Evolutionary conservation across 2,888 invertebrate genomes (phyloP).

Genomic region (Chrysina gloriosa): DNA sequence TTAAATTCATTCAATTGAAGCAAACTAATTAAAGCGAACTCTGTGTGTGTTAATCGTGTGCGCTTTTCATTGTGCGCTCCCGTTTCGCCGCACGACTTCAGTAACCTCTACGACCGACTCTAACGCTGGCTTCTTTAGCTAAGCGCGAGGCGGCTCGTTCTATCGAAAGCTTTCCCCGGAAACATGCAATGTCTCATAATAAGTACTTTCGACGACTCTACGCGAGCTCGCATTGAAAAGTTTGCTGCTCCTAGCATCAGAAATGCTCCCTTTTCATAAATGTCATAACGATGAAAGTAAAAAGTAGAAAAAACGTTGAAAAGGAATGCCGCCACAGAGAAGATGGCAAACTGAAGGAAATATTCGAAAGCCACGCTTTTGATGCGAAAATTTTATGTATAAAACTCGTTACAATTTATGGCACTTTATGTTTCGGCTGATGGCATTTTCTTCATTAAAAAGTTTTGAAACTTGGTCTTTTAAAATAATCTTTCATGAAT

Average conservation of each 20-base stretch:
- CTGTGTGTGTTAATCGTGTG: conserved; percentile 41
- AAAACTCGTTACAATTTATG: conserved; percentile 41
- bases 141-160: conserved; percentile 20
- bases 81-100: conserved; percentile 14
- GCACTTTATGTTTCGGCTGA: conserved; percentile 34
- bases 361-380: conserved; percentile 22
- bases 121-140: conserved; percentile 38
- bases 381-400: conserved; percentile 37
- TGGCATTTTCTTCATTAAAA: conserved; percentile 36
- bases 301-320: conserved; percentile 21
- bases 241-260: conserved; percentile 36
- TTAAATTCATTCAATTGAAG: conserved; percentile 41
- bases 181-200: conserved; percentile 41
- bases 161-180: conserved; percentile 38
- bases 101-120: not conserved
- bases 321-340: conserved; percentile 22
- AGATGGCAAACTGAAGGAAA: conserved; percentile 28
- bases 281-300: conserved; percentile 25
- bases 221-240: conserved; percentile 35
- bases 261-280: conserved; percentile 41
- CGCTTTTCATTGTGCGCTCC: conserved; percentile 34
- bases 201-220: conserved; percentile 39
- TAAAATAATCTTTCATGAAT: conserved; percentile 23
- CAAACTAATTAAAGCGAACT: conserved; percentile 40
- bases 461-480: conserved; percentile 14